Percentiles rank a stretch among this genome's conserved stretches.
These are phyloP conservation scores for Hystrix cristata DNA, from an alignment of 2,113 vertebrate species.

Conservation along the genomic window DNA sequence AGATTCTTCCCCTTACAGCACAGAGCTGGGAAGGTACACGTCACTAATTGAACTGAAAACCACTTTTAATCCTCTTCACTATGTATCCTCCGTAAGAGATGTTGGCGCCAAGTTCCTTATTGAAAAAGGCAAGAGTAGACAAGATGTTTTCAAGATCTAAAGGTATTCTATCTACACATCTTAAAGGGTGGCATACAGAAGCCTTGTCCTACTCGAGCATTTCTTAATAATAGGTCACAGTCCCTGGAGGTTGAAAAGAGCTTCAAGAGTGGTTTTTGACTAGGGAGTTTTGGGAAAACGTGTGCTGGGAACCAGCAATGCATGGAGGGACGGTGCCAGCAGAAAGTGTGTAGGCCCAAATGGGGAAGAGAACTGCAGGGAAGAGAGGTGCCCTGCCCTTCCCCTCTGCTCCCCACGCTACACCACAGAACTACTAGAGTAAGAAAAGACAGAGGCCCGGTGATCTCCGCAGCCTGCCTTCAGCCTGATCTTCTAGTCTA, in stretches of 20 bases:
- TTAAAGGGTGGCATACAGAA: slow-evolving; percentile 38
- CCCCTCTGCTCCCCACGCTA: too few relatives aligned
- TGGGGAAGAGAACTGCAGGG: not conserved
- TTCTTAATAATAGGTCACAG: slow-evolving; percentile 40
- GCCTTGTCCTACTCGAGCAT: not conserved
- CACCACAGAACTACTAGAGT: not conserved
- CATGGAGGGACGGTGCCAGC: not conserved
- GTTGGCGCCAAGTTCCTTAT: slow-evolving; percentile 8
- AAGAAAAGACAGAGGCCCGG: not conserved
- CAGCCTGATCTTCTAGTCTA: not conserved
- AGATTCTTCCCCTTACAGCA: not conserved
- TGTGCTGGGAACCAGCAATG: not conserved
- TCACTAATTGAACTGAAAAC: slow-evolving; percentile 13
- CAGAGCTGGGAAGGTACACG: not conserved
- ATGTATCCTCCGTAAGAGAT: not conserved
- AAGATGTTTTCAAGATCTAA: slow-evolving; percentile 53
- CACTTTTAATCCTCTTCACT: slow-evolving; percentile 52
- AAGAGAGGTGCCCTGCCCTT: not conserved
- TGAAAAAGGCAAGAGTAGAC: slow-evolving; percentile 53
- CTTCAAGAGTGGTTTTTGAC: slow-evolving; percentile 13
- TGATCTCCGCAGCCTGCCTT: not conserved
- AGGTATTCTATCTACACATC: not conserved
- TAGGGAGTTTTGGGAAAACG: not conserved
- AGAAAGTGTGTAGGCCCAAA: not conserved
- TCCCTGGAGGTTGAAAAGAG: not conserved